Base-by-base conservation (phyloP, 2,888 invertebrate species). In the Idaea biselata region DNA sequence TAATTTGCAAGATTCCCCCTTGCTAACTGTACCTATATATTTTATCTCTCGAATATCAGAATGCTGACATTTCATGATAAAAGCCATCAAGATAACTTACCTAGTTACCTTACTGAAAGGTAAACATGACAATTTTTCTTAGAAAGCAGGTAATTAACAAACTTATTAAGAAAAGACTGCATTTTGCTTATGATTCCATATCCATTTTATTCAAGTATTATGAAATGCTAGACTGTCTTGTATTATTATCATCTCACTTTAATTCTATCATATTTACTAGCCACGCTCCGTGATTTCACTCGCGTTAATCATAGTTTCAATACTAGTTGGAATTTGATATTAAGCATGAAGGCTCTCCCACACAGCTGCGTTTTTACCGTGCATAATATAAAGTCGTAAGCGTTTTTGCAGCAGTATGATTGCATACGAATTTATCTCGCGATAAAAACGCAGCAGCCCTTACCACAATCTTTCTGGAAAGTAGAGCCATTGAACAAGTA, bases 1-100 rank as follows among this genome's bases (percentile, higher is more conserved):
- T 71, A 59, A 67, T 72, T 75, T 73, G 73, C 78, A 75, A 78
- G 74, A 64, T 58, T n/a, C 63, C 18, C 66, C 64, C 70, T 75
- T 76, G 73, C 73, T 62, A 66, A 63, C 69, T 66, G 67, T 72
- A 66, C 64, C 68, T 59, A 61, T 66, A 57, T 71, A 63, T 73
- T 66, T 70, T 70, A 73, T 64, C 63, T 72, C 61, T 59, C 58
- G 58, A 60, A 64, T 54, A 60, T 61, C 65, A 61, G 62, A 65
- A 66, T 68, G 65, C 62, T 65, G 69, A 67, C 56, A 32, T n/a
- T 54, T 44, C 7, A 44, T 44, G 44, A 44, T 44, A 44, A 44
- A 44, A 8, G 44, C 44, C 44, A 44, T 44, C 44, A 44, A 44
- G 44, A 44, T 44, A 8, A 32, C 4, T 32, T 32, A 8, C 7